Conservation (phyloP, 2,888 invertebrate species). For the Caenorhabditis sp. region DNA sequence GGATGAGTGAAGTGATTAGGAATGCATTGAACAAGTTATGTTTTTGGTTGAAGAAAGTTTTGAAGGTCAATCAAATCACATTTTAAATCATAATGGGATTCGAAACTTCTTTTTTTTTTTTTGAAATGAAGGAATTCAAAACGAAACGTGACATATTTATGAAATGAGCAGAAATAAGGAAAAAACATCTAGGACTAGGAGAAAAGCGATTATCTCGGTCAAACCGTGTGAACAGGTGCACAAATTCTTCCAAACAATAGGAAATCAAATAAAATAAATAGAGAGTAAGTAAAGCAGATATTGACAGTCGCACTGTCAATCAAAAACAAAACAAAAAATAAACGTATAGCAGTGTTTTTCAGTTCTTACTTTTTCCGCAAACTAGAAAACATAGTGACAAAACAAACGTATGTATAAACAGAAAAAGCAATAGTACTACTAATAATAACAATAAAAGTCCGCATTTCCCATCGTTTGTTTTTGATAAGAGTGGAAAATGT, state of each 20-base stretch:
- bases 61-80: not conserved
- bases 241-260: not conserved
- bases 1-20: no score
- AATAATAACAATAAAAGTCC: not conserved
- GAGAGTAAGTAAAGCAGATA: not conserved
- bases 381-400: no score
- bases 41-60: not conserved
- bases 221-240: conserved; percentile 1
- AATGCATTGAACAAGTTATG: not conserved
- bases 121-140: not conserved
- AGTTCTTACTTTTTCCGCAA: no score
- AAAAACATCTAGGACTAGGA: not conserved
- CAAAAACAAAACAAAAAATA: not conserved
- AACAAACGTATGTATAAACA: no score
- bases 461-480: not conserved
- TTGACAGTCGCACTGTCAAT: not conserved
- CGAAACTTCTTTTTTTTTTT: no score
- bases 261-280: not conserved
- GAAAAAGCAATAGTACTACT: no score
- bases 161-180: not conserved
- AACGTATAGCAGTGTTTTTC: not conserved
- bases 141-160: not conserved
- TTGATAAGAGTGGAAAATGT: not conserved
- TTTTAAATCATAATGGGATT: not conserved
- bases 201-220: not conserved